phyloP scores from a whole-genome alignment of 1,140 invertebrate genomes.

The Caenorhabditis latens region DNA sequence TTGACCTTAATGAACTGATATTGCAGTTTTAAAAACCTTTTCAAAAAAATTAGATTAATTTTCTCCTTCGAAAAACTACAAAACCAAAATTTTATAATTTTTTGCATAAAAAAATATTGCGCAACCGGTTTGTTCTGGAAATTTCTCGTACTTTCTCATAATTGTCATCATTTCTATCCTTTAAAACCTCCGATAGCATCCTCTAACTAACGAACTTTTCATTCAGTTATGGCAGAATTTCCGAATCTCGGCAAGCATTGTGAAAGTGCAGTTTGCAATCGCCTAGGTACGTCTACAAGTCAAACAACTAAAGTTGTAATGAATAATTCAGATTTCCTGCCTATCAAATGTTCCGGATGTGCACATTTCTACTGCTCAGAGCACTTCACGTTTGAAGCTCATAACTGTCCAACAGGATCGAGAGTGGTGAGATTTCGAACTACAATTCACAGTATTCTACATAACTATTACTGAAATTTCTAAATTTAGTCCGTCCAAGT shows the following conservation, averaged over 20 bases:
- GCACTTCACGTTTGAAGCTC: conserved; percentile 41
- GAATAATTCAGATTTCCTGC: conserved; percentile 27
- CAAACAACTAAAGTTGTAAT: neutral
- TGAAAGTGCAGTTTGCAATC: conserved; percentile 22
- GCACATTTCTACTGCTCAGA: conserved; percentile 33
- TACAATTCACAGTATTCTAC: neutral
- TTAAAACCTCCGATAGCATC: neutral
- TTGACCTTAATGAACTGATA: neutral
- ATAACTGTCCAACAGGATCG: conserved; percentile 25
- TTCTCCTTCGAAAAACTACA: neutral
- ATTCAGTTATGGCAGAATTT: conserved; percentile 42
- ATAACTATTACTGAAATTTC: neutral
- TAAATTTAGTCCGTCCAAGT: conserved; percentile 44
- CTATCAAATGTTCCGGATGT: conserved; percentile 39
- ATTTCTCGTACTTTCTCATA: neutral
- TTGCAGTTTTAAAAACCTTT: neutral
- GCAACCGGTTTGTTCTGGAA: neutral
- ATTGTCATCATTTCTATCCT: conserved; percentile 47
- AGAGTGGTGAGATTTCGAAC: neutral
- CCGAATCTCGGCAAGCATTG: conserved; percentile 55
- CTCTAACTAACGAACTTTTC: neutral
- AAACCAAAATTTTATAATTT: conserved; percentile 25
- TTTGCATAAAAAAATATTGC: no score
- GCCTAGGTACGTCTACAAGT: conserved; percentile 14
- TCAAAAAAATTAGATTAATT: neutral